Base-by-base conservation (phyloP, 2,113 vertebrate genomes). In the Notiomystis cincta region DNA sequence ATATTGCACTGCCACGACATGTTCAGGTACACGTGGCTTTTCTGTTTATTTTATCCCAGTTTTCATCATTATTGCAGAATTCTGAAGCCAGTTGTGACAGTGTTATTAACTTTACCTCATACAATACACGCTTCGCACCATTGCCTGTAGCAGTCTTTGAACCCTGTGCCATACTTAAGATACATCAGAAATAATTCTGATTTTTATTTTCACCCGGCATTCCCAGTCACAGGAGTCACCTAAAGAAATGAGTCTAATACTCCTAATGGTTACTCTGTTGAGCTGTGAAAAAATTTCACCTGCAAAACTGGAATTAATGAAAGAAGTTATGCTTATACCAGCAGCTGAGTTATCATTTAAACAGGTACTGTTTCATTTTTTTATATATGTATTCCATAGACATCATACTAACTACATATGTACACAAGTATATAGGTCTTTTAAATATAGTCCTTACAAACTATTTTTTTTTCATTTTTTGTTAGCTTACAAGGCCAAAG, bases 241-340 rank as follows among this genome's bases (percentile, higher is more conserved):
- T 15, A 37, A 85, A 38, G 72, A 92, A 37, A 85, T 98, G 7
- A 78, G 96, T 61, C 47, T 99, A 10, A 98, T 99, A 4, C 44
- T 98, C 37, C 90, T 98, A 47, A 97, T 99, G 98, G 93, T 99
- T 19, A 98, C 98, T 27, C 30, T 99, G 67, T 76, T 99, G 85
- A 98, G 98, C 92, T 99, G 98, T 96, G 99, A 99, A 61, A 99
- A 98, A 95, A 95, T 48, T 4, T 98, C 98, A 20, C 86, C 97
- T 23, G 98, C 98, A 91, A 99, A 99, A 97, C 96, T 99, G 40
- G 98, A 98, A 70, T 93, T 99, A 82, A 94, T 99, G 95, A 98
- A 99, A 84, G 99, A 99, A 97, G 66, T 99, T 87, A 98, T 99
- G 42, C 96, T 99, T 51, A 97, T 99, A 60, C 98, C 98, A 48